Conservation (phyloP, 2,113 vertebrate species). For the Pluvianellus socialis region DNA sequence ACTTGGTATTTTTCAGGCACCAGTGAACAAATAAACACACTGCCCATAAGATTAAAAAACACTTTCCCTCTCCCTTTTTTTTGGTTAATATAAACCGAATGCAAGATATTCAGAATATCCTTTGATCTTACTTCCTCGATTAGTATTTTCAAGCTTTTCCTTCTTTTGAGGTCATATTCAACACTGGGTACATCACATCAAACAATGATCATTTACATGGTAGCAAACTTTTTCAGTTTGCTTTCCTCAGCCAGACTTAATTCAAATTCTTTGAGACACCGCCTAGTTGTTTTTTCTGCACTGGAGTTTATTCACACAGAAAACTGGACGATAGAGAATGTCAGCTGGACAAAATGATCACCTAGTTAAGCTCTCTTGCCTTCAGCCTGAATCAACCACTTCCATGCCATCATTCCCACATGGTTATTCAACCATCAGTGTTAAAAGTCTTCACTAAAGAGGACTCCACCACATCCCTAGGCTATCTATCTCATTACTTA, state of each 20-base stretch:
- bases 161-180: background rate
- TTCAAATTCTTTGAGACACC: background rate
- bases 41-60: background rate
- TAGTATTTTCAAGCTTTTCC: background rate
- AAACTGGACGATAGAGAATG: background rate
- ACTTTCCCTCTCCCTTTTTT: background rate
- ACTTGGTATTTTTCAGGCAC: background rate
- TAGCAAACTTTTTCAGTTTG: background rate
- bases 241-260: background rate
- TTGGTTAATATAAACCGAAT: background rate
- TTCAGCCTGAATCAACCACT: conserved; percentile 16
- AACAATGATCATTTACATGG: background rate
- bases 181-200: background rate
- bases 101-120: background rate
- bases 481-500: background rate
- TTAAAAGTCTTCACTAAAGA: background rate
- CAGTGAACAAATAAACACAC: background rate
- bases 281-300: background rate
- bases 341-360: background rate
- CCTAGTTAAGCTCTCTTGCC: conserved; percentile 1
- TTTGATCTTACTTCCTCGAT: background rate
- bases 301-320: background rate
- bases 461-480: background rate
- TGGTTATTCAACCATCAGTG: background rate
- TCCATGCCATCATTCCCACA: background rate